phyloP scores from a whole-genome alignment of 2,113 vertebrate species.

The Caranx ignobilis region DNA sequence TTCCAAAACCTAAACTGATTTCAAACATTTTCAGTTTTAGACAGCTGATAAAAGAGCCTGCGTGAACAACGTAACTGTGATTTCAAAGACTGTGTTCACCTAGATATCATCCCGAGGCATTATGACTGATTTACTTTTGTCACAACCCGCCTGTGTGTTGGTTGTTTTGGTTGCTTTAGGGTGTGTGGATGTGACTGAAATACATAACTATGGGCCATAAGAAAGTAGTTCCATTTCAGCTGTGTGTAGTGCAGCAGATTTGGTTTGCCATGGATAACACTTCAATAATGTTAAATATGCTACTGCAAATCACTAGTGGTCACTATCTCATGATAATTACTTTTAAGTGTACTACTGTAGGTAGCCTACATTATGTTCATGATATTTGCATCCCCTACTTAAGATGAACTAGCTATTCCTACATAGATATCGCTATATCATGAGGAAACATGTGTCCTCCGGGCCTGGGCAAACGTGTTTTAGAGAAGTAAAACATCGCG shows the following conservation, averaged over 20 bases:
- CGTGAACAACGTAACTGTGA: no score
- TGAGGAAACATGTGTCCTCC: not conserved
- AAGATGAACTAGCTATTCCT: not conserved
- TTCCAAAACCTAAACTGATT: no score
- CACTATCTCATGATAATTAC: not conserved
- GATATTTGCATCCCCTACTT: not conserved
- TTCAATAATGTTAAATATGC: not conserved
- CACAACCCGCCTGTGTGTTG: not conserved
- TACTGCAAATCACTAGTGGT: not conserved
- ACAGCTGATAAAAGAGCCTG: not conserved
- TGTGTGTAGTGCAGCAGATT: not conserved
- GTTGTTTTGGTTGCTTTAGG: not conserved
- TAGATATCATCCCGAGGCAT: no score
- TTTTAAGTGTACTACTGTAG: not conserved
- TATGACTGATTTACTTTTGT: not conserved
- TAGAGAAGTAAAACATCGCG: slow-evolving; percentile 25
- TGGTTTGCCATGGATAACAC: not conserved
- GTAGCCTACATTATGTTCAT: not conserved
- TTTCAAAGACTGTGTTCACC: no score
- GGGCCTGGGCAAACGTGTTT: no score
- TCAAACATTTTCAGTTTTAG: no score
- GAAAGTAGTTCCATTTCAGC: not conserved
- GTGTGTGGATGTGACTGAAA: not conserved
- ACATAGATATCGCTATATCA: not conserved
- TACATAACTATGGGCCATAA: not conserved